Base-by-base conservation (phyloP, 2,888 invertebrate species). In the Synergus itoensis region DNA sequence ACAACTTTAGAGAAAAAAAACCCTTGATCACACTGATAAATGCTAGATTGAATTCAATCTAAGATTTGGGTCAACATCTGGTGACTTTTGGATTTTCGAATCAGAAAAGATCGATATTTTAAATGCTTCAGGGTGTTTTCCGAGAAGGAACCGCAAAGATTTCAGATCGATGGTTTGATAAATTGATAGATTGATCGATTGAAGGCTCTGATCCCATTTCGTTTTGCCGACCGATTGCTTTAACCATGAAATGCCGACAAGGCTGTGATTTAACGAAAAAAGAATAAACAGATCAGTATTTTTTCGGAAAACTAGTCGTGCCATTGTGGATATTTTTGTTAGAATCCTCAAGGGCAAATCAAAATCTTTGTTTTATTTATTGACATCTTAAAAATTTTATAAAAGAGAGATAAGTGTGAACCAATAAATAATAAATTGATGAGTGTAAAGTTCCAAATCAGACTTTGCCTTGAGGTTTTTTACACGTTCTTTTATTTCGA, bases 221-320 rank as follows among this genome's bases (percentile, higher is more conserved):
- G n/a, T 73, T 73, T 73, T 53, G 28, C 16, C 28, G 36, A 73
- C 76, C 84, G 88, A 73, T 53, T 36, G 28, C 90, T 88, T 88
- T 88, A 90, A 92, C 92, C 92, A 93, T 93, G 93, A 95, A 95
- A 95, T 95, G 95, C 95, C 95, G 95, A 95, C 94, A 94, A 95
- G 95, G 95, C 96, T 96, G 96, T 96, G 96, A 96, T 87, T 87
- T 77, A 86, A 83, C 41, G 80, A 78, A 81, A 85, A 79, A 78
- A 80, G 77, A 84, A 85, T 64, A 75, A 73, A 53, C 73, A 73
- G 53, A 53, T 73, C 62, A 21, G 14, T 14, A 21, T 53, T 73
- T 73, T n/a, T 36, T 16, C 48, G 12, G 36, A 48, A 53, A 73
- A 53, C 73, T 73, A 18, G 53, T 73, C 16, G 48, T 45, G 18